These are phyloP conservation scores for Clarias magur DNA, from an alignment of 2,113 vertebrate species.

Conservation along the genomic window DNA sequence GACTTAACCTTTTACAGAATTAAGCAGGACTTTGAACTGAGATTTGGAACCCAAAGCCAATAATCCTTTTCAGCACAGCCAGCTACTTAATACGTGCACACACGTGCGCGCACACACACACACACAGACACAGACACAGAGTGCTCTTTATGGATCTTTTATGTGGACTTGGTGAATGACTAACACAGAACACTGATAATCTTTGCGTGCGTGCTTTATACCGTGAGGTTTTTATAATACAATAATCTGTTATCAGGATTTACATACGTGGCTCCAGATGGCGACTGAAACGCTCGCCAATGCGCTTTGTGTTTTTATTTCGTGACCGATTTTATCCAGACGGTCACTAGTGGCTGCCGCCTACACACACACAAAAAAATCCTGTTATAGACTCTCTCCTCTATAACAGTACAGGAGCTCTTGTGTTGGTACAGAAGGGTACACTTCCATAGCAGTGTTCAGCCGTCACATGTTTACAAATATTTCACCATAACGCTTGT, in stretches of 20 bases:
- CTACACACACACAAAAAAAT: too few species aligned
- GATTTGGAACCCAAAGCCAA: conserved; percentile 11
- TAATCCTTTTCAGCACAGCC: conserved; percentile 10
- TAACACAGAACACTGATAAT: neutral
- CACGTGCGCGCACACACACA: neutral
- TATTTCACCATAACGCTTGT: too few species aligned
- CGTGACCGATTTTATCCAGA: too few species aligned
- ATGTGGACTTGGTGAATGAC: neutral
- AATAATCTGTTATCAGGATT: neutral
- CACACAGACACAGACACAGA: neutral
- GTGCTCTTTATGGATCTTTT: neutral
- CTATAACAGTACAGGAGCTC: too few species aligned
- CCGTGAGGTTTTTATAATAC: neutral
- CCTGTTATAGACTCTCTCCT: too few species aligned
- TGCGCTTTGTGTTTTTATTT: too few species aligned
- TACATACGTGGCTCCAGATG: too few species aligned
- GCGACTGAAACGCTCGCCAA: too few species aligned
- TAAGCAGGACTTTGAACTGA: conserved; percentile 38
- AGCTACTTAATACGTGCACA: neutral
- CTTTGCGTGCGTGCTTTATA: neutral
- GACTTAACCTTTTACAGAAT: conserved; percentile 46
- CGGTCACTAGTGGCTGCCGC: too few species aligned
- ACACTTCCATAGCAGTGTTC: too few species aligned
- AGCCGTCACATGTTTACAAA: too few species aligned
- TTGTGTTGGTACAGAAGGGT: too few species aligned